Percentiles rank a stretch among this genome's conserved stretches.
Conservation (phyloP, 2,888 invertebrate genomes). For the Sarcophaga carnaria region DNA sequence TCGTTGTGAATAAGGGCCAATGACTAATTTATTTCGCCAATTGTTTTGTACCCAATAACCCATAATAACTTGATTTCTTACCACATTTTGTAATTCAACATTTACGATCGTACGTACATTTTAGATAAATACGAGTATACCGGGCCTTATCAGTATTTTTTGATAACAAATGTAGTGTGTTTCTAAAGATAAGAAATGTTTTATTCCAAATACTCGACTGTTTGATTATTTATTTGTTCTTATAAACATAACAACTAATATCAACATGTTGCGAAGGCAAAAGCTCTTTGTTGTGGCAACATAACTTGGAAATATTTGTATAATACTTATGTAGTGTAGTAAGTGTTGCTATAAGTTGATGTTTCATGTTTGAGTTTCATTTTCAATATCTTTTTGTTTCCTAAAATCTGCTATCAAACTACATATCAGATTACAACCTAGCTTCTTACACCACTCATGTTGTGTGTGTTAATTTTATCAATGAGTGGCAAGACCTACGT, state of each 20-base stretch:
- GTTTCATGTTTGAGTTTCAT: too few relatives aligned
- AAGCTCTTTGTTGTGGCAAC: neutral
- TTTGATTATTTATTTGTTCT: neutral
- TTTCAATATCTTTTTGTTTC: too few relatives aligned
- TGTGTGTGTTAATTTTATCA: too few relatives aligned
- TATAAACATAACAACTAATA: constrained; percentile 12
- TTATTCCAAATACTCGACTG: neutral
- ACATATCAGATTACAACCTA: too few relatives aligned
- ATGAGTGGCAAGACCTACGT: too few relatives aligned
- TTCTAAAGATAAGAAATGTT: constrained; percentile 33
- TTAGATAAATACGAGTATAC: constrained; percentile 52
- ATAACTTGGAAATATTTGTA: neutral
- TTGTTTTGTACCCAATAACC: constrained; percentile 29
- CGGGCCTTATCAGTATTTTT: constrained; percentile 48
- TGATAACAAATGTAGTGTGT: constrained; percentile 50
- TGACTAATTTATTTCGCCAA: constrained; percentile 52
- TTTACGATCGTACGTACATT: constrained; percentile 31
- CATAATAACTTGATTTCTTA: constrained; percentile 36
- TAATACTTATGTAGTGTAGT: neutral
- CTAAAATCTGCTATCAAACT: too few relatives aligned
- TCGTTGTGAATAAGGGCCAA: constrained; percentile 58
- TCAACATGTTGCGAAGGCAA: constrained; percentile 37
- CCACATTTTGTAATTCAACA: constrained; percentile 31
- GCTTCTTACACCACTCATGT: too few relatives aligned
- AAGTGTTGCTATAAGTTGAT: too few relatives aligned